These are phyloP conservation scores for Lepidostoma basale DNA, from an alignment of 1,140 invertebrate species.

Conservation along the genomic window DNA sequence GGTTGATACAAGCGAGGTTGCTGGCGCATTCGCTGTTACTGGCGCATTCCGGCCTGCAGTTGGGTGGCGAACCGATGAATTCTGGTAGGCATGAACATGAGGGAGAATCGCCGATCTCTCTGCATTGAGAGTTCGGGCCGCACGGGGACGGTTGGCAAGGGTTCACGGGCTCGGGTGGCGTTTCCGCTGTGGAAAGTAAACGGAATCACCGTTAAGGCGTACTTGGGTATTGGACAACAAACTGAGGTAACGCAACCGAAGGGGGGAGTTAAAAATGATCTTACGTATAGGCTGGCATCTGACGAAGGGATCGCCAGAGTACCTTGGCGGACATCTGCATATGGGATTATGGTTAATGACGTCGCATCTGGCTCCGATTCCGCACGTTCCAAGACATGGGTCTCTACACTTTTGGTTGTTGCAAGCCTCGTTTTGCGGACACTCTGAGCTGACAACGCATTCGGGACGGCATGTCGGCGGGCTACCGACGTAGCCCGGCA, in stretches of 20 bases:
- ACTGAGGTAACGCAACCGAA: too few species aligned
- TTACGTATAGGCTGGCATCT: constrained; percentile 60
- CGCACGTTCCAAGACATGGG: constrained; percentile 80
- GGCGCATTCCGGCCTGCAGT: constrained; percentile 77
- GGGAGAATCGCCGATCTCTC: constrained; percentile 67
- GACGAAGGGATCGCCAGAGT: too few species aligned
- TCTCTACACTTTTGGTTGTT: constrained; percentile 75
- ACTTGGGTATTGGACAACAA: too few species aligned
- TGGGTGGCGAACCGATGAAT: constrained; percentile 75
- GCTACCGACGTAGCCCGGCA: too few species aligned
- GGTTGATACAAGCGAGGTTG: constrained; percentile 72
- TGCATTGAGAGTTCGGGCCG: too few species aligned
- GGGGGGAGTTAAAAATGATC: too few species aligned
- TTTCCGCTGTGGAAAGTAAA: constrained; percentile 61
- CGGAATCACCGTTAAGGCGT: too few species aligned
- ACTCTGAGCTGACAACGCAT: constrained; percentile 84
- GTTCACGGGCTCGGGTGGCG: constrained; percentile 60
- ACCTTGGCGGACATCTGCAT: too few species aligned
- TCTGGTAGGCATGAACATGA: constrained; percentile 73
- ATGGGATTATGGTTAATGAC: constrained; percentile 83
- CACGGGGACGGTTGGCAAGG: constrained; percentile 77
- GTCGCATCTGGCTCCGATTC: constrained; percentile 80
- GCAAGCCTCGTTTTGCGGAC: constrained; percentile 75
- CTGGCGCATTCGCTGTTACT: constrained; percentile 74
- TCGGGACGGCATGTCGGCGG: constrained; percentile 86